Conservation (phyloP, 2,797 vertebrate species). For the Lindbergichthys nudifrons region DNA sequence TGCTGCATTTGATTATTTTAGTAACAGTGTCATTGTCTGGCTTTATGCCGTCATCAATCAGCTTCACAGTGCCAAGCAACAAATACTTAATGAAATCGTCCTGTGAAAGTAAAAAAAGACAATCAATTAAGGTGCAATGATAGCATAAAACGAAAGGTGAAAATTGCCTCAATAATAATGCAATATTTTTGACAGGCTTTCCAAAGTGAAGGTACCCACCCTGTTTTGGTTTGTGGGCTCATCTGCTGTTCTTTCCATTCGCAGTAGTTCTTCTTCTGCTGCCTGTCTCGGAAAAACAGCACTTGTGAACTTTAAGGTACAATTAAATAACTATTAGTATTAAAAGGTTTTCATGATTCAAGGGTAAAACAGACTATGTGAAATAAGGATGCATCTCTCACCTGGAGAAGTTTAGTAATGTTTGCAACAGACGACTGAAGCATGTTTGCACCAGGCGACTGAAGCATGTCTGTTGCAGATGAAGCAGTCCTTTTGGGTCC, state of each 20-base stretch:
- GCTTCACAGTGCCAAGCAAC: rapidly evolving
- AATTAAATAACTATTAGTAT: neutral
- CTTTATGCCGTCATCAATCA: neutral
- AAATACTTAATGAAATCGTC: conserved; percentile 35
- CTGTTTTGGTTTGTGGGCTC: conserved; percentile 18
- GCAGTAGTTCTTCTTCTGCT: conserved; percentile 4
- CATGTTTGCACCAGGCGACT: rapidly evolving
- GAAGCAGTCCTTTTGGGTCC: conserved; percentile 32
- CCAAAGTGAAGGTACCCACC: conserved; percentile 43
- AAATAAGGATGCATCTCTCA: conserved; percentile 43
- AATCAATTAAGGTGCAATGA: neutral
- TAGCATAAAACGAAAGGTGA: neutral
- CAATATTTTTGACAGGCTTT: neutral
- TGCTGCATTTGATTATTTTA: conserved; percentile 64
- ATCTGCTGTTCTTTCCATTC: conserved; percentile 47
- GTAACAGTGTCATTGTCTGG: neutral
- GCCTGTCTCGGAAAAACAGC: conserved; percentile 51
- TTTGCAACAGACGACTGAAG: rapidly evolving
- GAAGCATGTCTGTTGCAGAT: rapidly evolving
- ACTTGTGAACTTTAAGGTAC: conserved; percentile 9
- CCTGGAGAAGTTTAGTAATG: neutral
- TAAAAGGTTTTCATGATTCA: neutral
- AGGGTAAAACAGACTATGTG: neutral
- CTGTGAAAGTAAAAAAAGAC: conserved; percentile 41
- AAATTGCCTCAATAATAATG: neutral